Percentiles rank a stretch among this genome's conserved stretches.
Evolutionary conservation across 2,797 vertebrate species (phyloP).

Genomic region (Cottoperca gobio): DNA sequence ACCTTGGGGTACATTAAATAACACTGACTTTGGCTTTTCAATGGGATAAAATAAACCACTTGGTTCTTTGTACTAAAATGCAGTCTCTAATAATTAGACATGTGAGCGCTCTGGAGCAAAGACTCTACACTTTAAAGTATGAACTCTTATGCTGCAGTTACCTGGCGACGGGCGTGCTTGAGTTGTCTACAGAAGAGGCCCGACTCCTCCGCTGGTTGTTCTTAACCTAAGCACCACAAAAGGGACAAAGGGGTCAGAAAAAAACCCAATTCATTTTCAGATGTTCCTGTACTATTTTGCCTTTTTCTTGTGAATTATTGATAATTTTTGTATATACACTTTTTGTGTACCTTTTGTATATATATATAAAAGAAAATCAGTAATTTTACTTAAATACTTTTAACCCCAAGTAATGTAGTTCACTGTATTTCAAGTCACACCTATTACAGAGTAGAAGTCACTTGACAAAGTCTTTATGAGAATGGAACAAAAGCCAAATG

Average conservation of each 20-base stretch:
- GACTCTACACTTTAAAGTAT: neutral
- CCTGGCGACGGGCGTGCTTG: neutral
- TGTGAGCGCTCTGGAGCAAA: neutral
- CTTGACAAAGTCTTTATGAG: too few relatives aligned
- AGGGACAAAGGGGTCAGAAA: neutral
- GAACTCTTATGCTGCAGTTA: neutral
- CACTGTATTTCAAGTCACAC: neutral
- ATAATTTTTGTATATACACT: neutral
- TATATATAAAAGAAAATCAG: too few relatives aligned
- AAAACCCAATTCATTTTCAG: neutral
- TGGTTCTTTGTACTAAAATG: neutral
- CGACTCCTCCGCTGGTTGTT: neutral
- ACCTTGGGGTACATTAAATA: neutral
- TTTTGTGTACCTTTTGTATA: neutral
- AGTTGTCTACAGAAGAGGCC: too few relatives aligned
- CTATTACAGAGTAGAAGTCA: neutral
- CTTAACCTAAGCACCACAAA: neutral
- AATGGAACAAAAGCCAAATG: too few relatives aligned
- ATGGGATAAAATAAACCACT: neutral
- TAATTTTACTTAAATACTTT: neutral
- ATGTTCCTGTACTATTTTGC: neutral
- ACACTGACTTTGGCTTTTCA: neutral
- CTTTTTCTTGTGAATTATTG: neutral
- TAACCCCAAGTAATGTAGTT: neutral
- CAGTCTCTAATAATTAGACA: neutral